These are phyloP conservation scores for Calliopum simillimum DNA, from an alignment of 2,888 invertebrate genomes.

Conservation along the genomic window DNA sequence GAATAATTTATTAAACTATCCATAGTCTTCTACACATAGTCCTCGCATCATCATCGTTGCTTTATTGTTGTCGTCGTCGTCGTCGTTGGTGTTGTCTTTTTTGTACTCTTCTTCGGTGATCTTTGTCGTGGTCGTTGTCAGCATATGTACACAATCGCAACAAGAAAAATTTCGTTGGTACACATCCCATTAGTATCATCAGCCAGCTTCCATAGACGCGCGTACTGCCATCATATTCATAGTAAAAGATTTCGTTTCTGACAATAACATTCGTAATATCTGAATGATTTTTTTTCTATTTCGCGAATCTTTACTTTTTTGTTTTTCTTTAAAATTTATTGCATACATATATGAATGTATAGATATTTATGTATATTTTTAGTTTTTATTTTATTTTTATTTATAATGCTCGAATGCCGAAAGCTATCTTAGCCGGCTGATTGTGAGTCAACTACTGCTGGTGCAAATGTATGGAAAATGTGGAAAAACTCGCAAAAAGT, in stretches of 20 bases:
- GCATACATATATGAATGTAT: slow-evolving; percentile 3
- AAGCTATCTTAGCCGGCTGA: slow-evolving; percentile 6
- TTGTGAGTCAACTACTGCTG: neutral
- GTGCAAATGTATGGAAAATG: neutral
- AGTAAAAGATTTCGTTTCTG: no score
- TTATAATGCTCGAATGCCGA: neutral
- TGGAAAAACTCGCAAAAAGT: neutral
- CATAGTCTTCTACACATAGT: slow-evolving; percentile 17
- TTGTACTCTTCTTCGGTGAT: slow-evolving; percentile 1
- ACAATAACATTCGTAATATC: no score
- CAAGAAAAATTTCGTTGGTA: no score
- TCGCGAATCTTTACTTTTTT: no score
- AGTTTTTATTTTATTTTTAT: slow-evolving; percentile 5
- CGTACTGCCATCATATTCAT: no score
- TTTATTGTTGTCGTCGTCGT: neutral
- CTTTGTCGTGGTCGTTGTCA: slow-evolving; percentile 6
- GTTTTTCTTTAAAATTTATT: neutral
- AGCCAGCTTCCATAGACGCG: no score
- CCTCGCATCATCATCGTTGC: slow-evolving; percentile 5
- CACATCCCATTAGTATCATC: no score
- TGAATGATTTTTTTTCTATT: no score
- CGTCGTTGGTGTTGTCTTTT: slow-evolving; percentile 10
- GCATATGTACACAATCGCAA: neutral
- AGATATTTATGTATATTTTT: slow-evolving; percentile 3
- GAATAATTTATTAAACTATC: slow-evolving; percentile 46